phyloP scores from a whole-genome alignment of 1,140 invertebrate species.

The Planococcus citri region DNA sequence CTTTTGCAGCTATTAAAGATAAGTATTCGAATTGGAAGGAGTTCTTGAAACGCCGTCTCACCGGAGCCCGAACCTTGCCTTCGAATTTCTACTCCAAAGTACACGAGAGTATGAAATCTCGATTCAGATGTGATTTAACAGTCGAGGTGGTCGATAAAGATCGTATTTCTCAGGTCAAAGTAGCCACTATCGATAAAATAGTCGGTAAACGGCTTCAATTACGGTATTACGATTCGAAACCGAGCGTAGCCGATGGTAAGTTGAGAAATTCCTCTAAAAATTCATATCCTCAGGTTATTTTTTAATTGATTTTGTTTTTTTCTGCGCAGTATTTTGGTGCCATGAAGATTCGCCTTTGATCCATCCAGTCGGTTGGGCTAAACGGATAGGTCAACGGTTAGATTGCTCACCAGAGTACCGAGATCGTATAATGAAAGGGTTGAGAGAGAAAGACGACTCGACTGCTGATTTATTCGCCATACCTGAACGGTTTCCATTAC shows the following conservation, averaged over 20 bases:
- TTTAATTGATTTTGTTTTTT: no score
- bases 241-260: constrained; percentile 27
- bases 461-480: constrained; percentile 59
- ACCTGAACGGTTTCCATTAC: constrained; percentile 33
- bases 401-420: constrained; percentile 65
- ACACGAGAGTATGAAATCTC: constrained; percentile 64
- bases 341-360: constrained; percentile 88
- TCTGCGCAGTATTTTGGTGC: constrained; percentile 66
- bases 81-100: constrained; percentile 83
- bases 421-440: constrained; percentile 45
- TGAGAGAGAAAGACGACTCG: constrained; percentile 53
- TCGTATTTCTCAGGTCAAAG: constrained; percentile 82
- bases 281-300: no score
- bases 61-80: constrained; percentile 82
- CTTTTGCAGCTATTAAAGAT: constrained; percentile 57
- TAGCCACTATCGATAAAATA: constrained; percentile 77
- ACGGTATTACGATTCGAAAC: constrained; percentile 71
- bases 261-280: no score
- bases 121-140: constrained; percentile 66
- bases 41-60: constrained; percentile 78
- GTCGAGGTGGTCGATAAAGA: constrained; percentile 94
- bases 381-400: constrained; percentile 64
- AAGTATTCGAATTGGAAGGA: constrained; percentile 94
- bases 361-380: constrained; percentile 90
- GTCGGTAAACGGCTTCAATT: constrained; percentile 82